phyloP scores from a whole-genome alignment of 2,888 invertebrate genomes.

The Deilephila elpenor region DNA sequence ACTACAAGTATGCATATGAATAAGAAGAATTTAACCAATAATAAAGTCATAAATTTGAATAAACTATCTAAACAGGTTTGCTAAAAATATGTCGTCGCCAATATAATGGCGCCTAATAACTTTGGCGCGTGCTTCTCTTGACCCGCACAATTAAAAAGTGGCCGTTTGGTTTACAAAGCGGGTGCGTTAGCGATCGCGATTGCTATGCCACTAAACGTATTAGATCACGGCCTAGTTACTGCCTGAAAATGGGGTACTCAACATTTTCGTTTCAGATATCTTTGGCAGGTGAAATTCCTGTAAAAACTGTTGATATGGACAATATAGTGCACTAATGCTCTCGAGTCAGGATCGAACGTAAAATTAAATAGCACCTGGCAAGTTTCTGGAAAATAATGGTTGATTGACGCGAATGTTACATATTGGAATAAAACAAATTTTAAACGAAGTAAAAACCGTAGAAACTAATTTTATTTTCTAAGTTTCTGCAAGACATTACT shows the following conservation, averaged over 20 bases:
- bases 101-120: constrained; percentile 56
- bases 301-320: not conserved
- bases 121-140: constrained; percentile 66
- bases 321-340: not conserved
- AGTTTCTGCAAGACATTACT: too few species aligned
- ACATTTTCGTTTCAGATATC: constrained; percentile 44
- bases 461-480: too few species aligned
- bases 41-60: constrained; percentile 34
- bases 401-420: too few species aligned
- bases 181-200: constrained; percentile 69
- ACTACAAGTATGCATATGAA: not conserved
- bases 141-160: constrained; percentile 78
- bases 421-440: too few species aligned
- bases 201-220: constrained; percentile 70
- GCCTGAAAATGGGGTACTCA: constrained; percentile 63
- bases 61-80: constrained; percentile 15
- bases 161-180: constrained; percentile 73
- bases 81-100: constrained; percentile 33
- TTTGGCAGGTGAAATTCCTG: not conserved
- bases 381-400: too few species aligned
- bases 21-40: constrained; percentile 18
- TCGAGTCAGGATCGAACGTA: not conserved
- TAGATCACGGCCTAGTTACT: constrained; percentile 78
- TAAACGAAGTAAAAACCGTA: too few species aligned
- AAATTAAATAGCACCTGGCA: too few species aligned